phyloP scores from a whole-genome alignment of 1,140 invertebrate genomes.

The Eupeodes corollae region DNA sequence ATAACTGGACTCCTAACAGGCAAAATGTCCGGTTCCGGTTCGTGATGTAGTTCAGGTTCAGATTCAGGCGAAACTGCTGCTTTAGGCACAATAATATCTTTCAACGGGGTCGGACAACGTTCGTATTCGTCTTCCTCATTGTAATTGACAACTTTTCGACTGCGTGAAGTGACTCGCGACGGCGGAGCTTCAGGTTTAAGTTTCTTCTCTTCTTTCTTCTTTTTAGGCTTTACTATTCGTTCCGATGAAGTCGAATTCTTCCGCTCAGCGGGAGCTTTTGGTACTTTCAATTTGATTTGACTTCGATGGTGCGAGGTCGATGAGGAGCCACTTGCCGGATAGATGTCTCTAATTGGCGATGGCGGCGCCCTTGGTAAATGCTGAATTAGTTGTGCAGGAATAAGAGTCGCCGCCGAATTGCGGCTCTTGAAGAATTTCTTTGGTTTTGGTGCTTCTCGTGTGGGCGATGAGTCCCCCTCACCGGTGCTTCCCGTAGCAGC shows the following conservation, averaged over 20 bases:
- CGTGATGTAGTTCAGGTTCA: neutral
- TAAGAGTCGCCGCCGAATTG: constrained; percentile 47
- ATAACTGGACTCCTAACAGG: constrained; percentile 7
- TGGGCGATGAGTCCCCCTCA: constrained; percentile 39
- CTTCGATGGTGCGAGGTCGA: constrained; percentile 2
- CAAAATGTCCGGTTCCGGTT: neutral
- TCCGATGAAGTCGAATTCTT: constrained; percentile 16
- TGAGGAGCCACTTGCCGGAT: neutral
- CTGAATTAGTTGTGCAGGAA: constrained; percentile 42
- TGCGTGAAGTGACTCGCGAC: constrained; percentile 28
- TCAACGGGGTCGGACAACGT: constrained; percentile 35
- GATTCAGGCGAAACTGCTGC: neutral
- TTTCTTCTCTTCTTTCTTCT: constrained; percentile 33
- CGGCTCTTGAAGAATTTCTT: constrained; percentile 87
- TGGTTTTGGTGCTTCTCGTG: constrained; percentile 51
- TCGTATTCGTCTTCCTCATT: constrained; percentile 33
- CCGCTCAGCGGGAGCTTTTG: constrained; percentile 39
- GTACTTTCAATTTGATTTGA: constrained; percentile 24
- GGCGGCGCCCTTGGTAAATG: constrained; percentile 41
- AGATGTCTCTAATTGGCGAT: constrained; percentile 31
- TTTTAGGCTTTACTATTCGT: constrained; percentile 19
- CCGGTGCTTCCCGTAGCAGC: constrained; percentile 42
- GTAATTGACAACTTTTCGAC: constrained; percentile 34
- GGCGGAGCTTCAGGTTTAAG: constrained; percentile 35
- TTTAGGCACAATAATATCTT: constrained; percentile 23